These are phyloP conservation scores for Marmota monax DNA, from an alignment of 2,113 vertebrate species.

Conservation along the genomic window DNA sequence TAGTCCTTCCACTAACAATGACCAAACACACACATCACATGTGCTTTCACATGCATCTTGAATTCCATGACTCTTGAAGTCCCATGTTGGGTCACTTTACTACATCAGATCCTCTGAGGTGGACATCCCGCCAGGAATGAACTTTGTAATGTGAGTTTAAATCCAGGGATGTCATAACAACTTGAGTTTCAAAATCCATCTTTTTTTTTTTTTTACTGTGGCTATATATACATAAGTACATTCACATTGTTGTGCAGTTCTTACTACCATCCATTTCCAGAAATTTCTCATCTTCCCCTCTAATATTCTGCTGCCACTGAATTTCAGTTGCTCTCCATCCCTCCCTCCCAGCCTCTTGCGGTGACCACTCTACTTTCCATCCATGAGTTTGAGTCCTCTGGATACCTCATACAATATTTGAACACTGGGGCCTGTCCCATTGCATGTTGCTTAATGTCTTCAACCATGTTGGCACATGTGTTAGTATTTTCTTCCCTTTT, in stretches of 20 bases:
- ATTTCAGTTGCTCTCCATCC: too few relatives aligned
- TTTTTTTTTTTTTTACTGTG: background rate
- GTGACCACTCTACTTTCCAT: background rate
- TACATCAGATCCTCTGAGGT: background rate
- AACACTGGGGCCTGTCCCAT: background rate
- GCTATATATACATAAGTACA: background rate
- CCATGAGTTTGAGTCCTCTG: background rate
- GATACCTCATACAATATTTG: accelerated
- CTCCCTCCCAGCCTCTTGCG: accelerated
- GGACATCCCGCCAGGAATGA: background rate
- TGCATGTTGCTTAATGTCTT: background rate
- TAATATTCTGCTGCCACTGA: background rate
- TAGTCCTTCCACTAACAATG: background rate
- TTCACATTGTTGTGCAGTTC: accelerated
- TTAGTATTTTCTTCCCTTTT: background rate
- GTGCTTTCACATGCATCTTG: background rate
- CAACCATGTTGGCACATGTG: background rate
- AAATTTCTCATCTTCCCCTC: background rate
- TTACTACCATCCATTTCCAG: background rate
- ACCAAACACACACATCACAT: background rate
- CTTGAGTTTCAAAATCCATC: background rate
- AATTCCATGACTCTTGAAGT: background rate
- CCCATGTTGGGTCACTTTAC: background rate
- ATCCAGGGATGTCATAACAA: background rate
- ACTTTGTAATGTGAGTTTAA: background rate